phyloP scores from a whole-genome alignment of 2,113 vertebrate species.

The Choloepus hoffmanni region DNA sequence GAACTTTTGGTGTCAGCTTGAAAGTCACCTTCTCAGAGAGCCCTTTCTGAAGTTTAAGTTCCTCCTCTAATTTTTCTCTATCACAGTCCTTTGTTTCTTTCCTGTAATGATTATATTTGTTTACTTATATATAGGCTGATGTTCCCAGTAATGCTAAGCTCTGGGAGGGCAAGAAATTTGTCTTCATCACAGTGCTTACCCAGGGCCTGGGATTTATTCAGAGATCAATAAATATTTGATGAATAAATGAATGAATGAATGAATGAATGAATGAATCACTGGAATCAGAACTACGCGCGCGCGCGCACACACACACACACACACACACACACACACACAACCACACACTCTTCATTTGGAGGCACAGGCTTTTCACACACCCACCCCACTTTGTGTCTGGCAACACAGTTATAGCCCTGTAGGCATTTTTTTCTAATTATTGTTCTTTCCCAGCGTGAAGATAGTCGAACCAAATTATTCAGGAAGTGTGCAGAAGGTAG shows the following conservation, averaged over 20 bases:
- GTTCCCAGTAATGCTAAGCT: slow-evolving; percentile 6
- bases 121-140: slow-evolving; percentile 59
- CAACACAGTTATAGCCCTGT: neutral
- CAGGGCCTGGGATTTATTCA: neutral
- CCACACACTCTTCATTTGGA: neutral
- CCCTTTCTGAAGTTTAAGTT: neutral
- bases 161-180: neutral
- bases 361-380: neutral
- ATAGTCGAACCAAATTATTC: slow-evolving; percentile 26
- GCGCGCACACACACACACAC: too few relatives aligned
- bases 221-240: slow-evolving; percentile 47
- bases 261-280: neutral
- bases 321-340: too few relatives aligned
- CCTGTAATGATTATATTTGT: slow-evolving; percentile 40
- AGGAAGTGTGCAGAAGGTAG: slow-evolving; percentile 30
- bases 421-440: neutral
- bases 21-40: slow-evolving; percentile 46
- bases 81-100: slow-evolving; percentile 40
- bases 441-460: slow-evolving; percentile 6
- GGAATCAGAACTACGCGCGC: neutral
- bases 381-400: neutral
- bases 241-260: neutral
- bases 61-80: neutral
- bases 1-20: slow-evolving; percentile 1
- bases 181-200: slow-evolving; percentile 26